Base-by-base conservation (phyloP, 2,888 invertebrate species). In the Cephus pygmeus region DNA sequence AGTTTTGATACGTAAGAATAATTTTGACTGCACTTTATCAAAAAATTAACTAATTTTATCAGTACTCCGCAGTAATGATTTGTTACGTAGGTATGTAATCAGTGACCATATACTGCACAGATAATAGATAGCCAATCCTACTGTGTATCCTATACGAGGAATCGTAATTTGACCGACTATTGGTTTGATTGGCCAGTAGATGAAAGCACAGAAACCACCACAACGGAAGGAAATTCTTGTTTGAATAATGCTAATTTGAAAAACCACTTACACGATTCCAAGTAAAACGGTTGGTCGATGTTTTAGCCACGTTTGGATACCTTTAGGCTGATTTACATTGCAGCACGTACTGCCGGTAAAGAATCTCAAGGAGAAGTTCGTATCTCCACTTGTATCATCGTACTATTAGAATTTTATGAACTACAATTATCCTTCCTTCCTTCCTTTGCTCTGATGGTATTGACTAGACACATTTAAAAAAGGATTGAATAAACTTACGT, bases 241-340 rank as follows among this genome's bases (percentile, higher is more conserved):
- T 77, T 71, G 77, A 76, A 73, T 78, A 73, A 78, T 76, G 73
- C 76, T 78, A 78, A 78, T 78, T 78, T 73, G 75, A 76, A 78
- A 78, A 69, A 71, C 78, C 78, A 69, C 76, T 78, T 68, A 76
- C 76, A 68, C 76, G 73, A 78, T 76, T 73, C 71, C 68, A 34
- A 31, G 78, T 78, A 78, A 56, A 76, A 78, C 76, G 78, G 68
- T 73, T 73, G 35, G 34, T 73, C 71, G 73, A 76, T 73, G 69
- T 69, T n/a, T 35, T 75, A 69, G 31, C 74, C 34, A 11, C 36
- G 75, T 40, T 74, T 40, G 40, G 34, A 71, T 71, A 12, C 31
- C 31, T 71, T 15, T 71, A 33, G 71, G 31, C 31, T 71, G 12
- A 30, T 71, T 71, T 71, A 30, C 71, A 71, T 71, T 34, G 30